Evolutionary conservation across 2,113 vertebrate species (phyloP).

Genomic region (Pampusana beccarii): DNA sequence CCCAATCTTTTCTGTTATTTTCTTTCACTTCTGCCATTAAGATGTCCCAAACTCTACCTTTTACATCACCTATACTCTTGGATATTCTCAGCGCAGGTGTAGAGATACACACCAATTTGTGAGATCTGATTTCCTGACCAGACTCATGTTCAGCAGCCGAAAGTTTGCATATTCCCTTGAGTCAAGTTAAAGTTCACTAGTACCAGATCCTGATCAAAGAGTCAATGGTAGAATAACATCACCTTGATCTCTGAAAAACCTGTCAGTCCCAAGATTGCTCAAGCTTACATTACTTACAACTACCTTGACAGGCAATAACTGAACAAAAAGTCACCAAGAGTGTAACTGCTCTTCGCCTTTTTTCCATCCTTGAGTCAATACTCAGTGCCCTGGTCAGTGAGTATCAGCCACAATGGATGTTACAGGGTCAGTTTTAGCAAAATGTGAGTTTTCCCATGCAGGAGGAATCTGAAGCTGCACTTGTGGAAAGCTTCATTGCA

Average conservation of each 20-base stretch:
- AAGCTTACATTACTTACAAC: background rate
- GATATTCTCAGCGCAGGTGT: background rate
- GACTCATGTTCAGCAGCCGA: background rate
- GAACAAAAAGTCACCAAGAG: background rate
- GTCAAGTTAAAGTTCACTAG: slow-evolving; percentile 26
- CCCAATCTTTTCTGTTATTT: background rate
- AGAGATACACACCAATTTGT: background rate
- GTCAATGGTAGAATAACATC: background rate
- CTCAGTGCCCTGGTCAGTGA: background rate
- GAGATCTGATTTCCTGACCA: background rate
- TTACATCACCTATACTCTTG: background rate
- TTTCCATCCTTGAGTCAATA: background rate
- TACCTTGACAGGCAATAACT: background rate
- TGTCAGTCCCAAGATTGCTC: background rate
- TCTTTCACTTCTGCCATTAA: background rate
- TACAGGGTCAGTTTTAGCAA: background rate
- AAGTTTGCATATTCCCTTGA: background rate
- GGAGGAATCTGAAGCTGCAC: background rate
- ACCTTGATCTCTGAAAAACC: slow-evolving; percentile 36
- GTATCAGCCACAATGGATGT: background rate
- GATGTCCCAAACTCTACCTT: background rate
- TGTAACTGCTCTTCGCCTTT: background rate
- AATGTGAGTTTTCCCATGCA: background rate
- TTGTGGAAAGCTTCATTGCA: background rate
- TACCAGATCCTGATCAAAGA: slow-evolving; percentile 31